Conservation (phyloP, 2,888 invertebrate species). For the Serrognathus titanus region DNA sequence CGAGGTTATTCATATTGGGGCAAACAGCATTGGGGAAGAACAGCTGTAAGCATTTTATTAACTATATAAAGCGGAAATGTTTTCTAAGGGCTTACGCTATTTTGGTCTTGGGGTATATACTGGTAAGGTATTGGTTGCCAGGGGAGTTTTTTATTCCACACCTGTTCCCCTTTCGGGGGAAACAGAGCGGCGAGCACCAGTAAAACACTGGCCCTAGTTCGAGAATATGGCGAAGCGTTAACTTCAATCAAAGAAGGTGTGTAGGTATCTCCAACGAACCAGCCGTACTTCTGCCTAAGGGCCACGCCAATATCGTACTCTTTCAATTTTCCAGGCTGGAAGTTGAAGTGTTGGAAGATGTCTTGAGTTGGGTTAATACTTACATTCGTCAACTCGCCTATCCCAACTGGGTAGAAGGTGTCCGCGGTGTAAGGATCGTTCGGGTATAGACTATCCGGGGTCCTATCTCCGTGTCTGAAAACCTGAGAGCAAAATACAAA, state of each 20-base stretch:
- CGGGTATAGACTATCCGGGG: constrained; percentile 66
- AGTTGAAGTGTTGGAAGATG: background rate
- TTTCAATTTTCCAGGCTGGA: constrained; percentile 54
- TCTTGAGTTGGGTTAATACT: constrained; percentile 30
- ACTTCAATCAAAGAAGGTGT: constrained; percentile 53
- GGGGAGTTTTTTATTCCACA: constrained; percentile 51
- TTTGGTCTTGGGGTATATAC: constrained; percentile 28
- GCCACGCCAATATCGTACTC: constrained; percentile 62
- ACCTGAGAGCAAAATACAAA: background rate
- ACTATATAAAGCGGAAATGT: background rate
- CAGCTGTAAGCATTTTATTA: too few species aligned
- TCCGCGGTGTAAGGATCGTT: constrained; percentile 63
- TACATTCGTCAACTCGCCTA: constrained; percentile 74
- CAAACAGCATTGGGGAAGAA: too few species aligned
- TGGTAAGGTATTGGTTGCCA: constrained; percentile 40
- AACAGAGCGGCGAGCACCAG: constrained; percentile 65
- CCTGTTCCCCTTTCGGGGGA: constrained; percentile 55
- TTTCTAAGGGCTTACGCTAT: constrained; percentile 27
- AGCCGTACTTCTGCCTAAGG: constrained; percentile 58
- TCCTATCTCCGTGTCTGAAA: constrained; percentile 65
- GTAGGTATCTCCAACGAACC: constrained; percentile 58
- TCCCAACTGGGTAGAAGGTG: constrained; percentile 66
- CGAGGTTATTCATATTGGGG: too few species aligned
- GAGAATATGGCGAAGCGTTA: constrained; percentile 62
- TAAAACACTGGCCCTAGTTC: constrained; percentile 70